These are phyloP conservation scores for Paramormyrops kingsleyae DNA, from an alignment of 2,113 vertebrate species.

Conservation along the genomic window DNA sequence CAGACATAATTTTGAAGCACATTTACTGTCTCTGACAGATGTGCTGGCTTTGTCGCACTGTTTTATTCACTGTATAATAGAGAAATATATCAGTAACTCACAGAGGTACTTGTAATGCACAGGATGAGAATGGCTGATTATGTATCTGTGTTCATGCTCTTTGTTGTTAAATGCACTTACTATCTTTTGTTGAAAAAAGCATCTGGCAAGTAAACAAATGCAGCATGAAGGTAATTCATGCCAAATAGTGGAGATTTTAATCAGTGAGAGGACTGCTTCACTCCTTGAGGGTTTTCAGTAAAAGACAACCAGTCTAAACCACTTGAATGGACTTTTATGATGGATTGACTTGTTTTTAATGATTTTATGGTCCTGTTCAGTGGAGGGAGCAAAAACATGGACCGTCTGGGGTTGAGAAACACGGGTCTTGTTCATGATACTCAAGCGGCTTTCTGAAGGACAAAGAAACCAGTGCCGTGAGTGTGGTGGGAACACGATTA, in stretches of 20 bases:
- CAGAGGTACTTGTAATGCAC: neutral
- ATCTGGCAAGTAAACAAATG: neutral
- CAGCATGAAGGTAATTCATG: neutral
- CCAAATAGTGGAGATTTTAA: neutral
- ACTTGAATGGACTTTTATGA: neutral
- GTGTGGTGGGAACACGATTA: neutral
- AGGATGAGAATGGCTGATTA: neutral
- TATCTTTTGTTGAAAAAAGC: neutral
- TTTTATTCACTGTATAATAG: neutral
- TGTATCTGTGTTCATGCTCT: neutral
- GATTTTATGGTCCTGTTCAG: neutral
- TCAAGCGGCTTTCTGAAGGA: neutral
- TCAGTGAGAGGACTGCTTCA: neutral
- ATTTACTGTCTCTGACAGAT: neutral
- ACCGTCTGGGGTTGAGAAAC: neutral
- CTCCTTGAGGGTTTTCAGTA: neutral
- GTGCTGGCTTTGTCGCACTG: neutral
- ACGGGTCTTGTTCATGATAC: neutral
- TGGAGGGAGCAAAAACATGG: neutral
- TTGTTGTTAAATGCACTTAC: neutral
- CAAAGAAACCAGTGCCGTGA: neutral
- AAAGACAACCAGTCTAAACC: neutral
- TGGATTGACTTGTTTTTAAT: neutral
- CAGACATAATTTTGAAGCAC: neutral
- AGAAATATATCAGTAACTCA: neutral